Evolutionary conservation across 2,113 vertebrate genomes (phyloP).

Genomic region (Nestor notabilis): DNA sequence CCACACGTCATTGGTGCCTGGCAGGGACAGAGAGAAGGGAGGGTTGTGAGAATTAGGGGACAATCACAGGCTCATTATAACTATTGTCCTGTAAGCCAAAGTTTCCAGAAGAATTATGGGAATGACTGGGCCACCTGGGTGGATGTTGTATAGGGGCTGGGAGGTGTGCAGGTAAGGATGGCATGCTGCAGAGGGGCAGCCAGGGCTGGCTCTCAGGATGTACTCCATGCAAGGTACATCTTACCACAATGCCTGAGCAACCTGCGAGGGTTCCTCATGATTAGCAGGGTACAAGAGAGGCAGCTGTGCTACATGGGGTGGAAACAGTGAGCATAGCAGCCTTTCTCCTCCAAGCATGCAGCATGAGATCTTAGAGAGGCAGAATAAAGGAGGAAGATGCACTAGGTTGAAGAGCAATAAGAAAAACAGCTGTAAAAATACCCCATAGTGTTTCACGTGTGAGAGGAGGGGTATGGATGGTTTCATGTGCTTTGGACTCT

Average conservation of each 20-base stretch:
- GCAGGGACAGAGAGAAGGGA: neutral
- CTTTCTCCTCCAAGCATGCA: neutral
- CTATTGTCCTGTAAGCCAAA: neutral
- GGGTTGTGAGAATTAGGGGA: neutral
- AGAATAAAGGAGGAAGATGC: neutral
- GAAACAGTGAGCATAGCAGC: neutral
- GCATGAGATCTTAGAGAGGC: neutral
- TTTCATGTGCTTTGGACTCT: neutral
- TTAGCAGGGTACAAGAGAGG: neutral
- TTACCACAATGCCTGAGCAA: neutral
- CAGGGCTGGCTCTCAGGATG: neutral
- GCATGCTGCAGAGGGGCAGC: neutral
- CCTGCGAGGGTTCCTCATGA: rapidly evolving
- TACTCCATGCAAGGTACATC: neutral
- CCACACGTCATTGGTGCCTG: neutral
- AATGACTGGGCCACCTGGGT: neutral
- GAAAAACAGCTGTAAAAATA: neutral
- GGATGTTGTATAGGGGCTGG: neutral
- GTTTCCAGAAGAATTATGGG: neutral
- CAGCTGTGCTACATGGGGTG: neutral
- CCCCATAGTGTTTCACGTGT: neutral
- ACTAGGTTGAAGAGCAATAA: neutral
- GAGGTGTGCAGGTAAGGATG: neutral
- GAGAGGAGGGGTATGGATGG: neutral
- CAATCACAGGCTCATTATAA: neutral